Percentiles rank a stretch among this genome's conserved stretches.
These are phyloP conservation scores for Pelagia noctiluca DNA, from an alignment of 30 jellyfish, hydroid and myxozoan genomes.

Conservation along the genomic window DNA sequence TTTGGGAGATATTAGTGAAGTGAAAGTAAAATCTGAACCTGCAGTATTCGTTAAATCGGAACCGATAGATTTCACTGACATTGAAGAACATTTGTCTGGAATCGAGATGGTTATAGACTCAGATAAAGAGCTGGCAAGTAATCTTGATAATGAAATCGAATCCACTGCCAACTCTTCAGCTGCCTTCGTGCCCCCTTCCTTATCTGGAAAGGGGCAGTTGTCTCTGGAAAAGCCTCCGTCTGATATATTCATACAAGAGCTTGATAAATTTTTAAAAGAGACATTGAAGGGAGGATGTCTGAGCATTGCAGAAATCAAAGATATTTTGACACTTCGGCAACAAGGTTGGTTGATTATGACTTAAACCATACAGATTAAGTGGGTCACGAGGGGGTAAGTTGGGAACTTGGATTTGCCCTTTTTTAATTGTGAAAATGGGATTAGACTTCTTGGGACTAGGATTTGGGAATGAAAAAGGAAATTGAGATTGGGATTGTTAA, in stretches of 20 bases:
- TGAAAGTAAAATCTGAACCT: constrained; percentile 39
- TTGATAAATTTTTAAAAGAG: constrained; percentile 71
- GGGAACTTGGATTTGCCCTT: no score
- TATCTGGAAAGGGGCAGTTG: constrained; percentile 56
- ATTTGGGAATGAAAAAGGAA: no score
- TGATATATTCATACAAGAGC: constrained; percentile 79
- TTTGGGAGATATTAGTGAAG: not conserved
- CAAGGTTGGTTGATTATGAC: constrained; percentile 76
- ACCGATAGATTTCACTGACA: constrained; percentile 44
- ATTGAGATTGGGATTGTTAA: no score
- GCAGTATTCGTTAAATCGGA: constrained; percentile 38
- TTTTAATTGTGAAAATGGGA: no score
- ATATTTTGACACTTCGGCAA: constrained; percentile 71
- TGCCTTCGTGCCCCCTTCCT: constrained; percentile 86
- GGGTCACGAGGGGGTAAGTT: no score
- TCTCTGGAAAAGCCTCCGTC: constrained; percentile 82
- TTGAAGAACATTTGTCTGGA: constrained; percentile 28
- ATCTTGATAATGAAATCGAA: constrained; percentile 5
- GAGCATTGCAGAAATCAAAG: constrained; percentile 84
- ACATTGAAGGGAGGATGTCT: constrained; percentile 78
- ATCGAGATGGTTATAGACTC: constrained; percentile 43
- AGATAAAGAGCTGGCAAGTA: constrained; percentile 24
- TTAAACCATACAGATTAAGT: no score
- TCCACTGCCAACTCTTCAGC: constrained; percentile 35
- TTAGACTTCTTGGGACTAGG: no score